Evolutionary conservation across 2,888 invertebrate species (phyloP).

Genomic region (Himalopsyche tibetana): DNA sequence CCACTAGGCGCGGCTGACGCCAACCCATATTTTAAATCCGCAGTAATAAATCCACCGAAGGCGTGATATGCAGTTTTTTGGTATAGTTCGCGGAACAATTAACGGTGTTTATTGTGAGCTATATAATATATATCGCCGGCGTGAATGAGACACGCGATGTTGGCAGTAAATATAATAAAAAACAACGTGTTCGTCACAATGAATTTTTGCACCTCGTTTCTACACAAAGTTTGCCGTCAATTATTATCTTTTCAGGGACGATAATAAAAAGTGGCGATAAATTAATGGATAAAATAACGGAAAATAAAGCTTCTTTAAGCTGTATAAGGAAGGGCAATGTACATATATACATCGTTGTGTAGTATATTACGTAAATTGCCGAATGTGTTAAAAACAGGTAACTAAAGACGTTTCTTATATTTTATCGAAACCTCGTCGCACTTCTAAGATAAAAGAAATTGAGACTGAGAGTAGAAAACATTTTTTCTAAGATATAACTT

Average conservation of each 20-base stretch:
- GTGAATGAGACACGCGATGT: not conserved
- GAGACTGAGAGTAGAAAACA: too few species aligned
- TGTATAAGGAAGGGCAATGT: too few species aligned
- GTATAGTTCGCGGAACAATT: not conserved
- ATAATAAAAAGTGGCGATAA: not conserved
- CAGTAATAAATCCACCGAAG: not conserved
- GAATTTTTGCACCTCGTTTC: not conserved
- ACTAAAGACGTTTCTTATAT: too few species aligned
- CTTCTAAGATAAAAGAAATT: too few species aligned
- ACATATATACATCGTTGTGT: too few species aligned
- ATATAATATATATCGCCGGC: not conserved
- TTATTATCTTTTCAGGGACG: not conserved
- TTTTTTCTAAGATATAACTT: too few species aligned
- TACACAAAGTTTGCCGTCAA: not conserved
- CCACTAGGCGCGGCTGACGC: not conserved
- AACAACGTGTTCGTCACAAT: not conserved
- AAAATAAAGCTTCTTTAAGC: too few species aligned
- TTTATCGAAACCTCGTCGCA: too few species aligned
- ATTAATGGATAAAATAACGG: too few species aligned
- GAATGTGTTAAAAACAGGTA: too few species aligned
- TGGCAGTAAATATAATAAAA: not conserved
- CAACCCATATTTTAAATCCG: not conserved
- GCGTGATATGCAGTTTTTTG: constrained; percentile 4
- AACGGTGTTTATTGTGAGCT: constrained; percentile 1
- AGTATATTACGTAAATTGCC: too few species aligned